phyloP scores from a whole-genome alignment of 2,888 invertebrate genomes.

The Hyalella azteca region DNA sequence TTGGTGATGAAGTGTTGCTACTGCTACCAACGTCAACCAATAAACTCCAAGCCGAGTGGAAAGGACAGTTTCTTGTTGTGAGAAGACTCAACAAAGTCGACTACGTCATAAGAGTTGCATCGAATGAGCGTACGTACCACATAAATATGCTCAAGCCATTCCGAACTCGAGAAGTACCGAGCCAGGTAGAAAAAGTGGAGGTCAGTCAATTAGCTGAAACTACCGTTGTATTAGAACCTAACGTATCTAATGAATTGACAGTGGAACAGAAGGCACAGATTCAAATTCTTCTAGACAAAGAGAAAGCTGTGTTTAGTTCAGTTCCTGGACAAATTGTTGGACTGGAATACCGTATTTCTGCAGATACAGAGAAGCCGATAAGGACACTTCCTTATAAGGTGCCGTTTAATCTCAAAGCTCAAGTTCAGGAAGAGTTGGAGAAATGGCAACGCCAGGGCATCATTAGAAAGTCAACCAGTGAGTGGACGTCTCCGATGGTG shows the following conservation, averaged over 20 bases:
- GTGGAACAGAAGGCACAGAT: not conserved
- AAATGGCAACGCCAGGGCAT: not conserved
- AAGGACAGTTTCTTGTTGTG: not conserved
- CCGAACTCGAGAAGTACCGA: not conserved
- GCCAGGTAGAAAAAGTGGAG: not conserved
- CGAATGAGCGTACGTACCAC: not conserved
- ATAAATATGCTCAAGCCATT: not conserved
- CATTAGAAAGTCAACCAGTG: not conserved
- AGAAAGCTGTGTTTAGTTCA: not conserved
- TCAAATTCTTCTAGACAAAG: not conserved
- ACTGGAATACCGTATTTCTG: not conserved
- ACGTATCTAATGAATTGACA: not conserved
- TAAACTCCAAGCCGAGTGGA: not conserved
- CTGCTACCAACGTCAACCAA: not conserved
- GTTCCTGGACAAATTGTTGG: not conserved
- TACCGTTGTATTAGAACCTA: too few relatives aligned
- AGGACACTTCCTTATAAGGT: not conserved
- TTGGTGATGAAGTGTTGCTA: not conserved
- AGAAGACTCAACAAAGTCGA: not conserved
- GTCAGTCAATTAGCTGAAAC: too few relatives aligned
- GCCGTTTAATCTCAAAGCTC: not conserved
- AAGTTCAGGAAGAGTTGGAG: not conserved
- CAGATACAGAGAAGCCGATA: not conserved
- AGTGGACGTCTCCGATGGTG: not conserved
- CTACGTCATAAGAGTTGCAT: not conserved